Evolutionary conservation across 1,140 invertebrate species (phyloP), one percentile per base, ranked within the genome.

Genomic region (Antheraea mylitta): DNA sequence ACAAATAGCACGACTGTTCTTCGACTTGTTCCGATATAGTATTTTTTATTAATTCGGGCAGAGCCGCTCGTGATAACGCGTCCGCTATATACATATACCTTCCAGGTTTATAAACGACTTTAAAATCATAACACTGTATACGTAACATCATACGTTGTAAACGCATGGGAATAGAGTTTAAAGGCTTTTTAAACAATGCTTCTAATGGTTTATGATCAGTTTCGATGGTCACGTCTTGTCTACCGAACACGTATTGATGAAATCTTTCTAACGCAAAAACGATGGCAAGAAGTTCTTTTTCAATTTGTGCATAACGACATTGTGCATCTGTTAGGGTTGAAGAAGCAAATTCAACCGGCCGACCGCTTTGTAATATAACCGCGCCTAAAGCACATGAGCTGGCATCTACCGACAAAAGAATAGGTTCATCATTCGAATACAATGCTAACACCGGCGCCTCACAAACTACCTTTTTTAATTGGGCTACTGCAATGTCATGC

Each of bases 311-410:
- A 63, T 63, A 63, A 36, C 62, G 22, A 63, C 22, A 18, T 18
- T 63, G 62, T 16, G 62, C n/a, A 16, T 63, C 36, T n/a, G 30
- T 63, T 10, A 63, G 3, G 13, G 36, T 63, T 37, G 36, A 63
- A 11, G 83, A 87, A 9, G 83, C 85, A 71, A 76, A 90, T 42
- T 81, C 80, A 11, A 88, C 75, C 18, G 83, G 83, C 18, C 71
- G 67, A 36, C 70, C 70, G 36, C 72, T 74, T 66, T 84, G 82
- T 53, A n/a, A n/a, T n/a, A 82, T 66, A 18, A 77, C 73, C 36
- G 70, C 78, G 37, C 81, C 87, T 11, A 90, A 36, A 22, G 77
- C 87, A 66, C 48, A 59, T 9, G 67, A 42, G 22, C 73, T 77
- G 0, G 76, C 75, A 70, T 89, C 85, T 16, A 76, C 78, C 48